phyloP scores from a whole-genome alignment of 2,888 invertebrate species.

The Coelopa pilipes region DNA sequence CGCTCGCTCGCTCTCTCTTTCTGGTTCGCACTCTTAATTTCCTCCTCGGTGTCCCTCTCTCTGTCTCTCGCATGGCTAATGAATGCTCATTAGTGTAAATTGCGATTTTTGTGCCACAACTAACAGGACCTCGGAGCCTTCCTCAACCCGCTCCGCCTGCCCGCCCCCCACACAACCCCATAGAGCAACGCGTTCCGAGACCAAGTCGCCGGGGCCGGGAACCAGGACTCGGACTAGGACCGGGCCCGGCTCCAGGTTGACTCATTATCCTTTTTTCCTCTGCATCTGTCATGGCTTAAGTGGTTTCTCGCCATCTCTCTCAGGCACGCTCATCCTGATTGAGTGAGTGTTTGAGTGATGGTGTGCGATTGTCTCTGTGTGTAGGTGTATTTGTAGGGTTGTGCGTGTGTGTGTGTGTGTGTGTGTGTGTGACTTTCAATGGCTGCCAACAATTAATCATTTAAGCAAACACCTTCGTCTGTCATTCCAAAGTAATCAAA shows the following conservation, averaged over 20 bases:
- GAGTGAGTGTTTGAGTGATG: too few species aligned
- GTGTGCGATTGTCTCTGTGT: too few species aligned
- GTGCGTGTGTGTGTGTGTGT: constrained; percentile 26
- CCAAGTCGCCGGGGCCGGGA: too few species aligned
- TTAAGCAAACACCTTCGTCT: constrained; percentile 35
- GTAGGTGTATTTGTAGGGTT: constrained; percentile 19
- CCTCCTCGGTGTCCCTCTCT: background rate
- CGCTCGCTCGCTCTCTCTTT: too few species aligned
- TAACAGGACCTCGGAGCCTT: background rate
- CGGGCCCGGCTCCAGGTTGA: too few species aligned
- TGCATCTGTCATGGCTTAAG: background rate
- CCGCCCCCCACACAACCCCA: too few species aligned
- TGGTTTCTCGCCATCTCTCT: background rate
- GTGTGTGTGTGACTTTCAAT: constrained; percentile 1
- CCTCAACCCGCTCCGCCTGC: too few species aligned
- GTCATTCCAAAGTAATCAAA: constrained; percentile 25
- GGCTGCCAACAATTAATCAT: constrained; percentile 45
- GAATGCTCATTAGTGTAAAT: background rate
- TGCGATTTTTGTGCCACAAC: background rate
- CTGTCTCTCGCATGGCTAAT: background rate
- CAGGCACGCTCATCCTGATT: too few species aligned
- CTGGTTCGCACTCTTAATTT: background rate
- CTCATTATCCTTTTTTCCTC: too few species aligned
- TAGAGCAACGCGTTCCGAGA: too few species aligned
- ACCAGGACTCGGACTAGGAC: too few species aligned